Conservation (phyloP, 2,113 vertebrate genomes). For the Saguinus midas region DNA sequence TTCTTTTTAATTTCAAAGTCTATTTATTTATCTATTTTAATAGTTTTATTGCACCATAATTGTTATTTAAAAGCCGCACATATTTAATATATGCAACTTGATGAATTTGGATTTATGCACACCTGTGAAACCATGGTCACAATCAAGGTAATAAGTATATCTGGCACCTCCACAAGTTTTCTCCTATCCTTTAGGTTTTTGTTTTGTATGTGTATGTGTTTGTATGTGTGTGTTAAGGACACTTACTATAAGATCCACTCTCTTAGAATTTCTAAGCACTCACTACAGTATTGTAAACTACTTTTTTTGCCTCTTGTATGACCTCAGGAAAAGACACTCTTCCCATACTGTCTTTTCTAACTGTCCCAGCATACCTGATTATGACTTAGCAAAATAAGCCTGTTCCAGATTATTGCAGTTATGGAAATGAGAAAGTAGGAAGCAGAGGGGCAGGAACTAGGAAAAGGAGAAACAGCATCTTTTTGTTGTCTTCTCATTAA, state of each 20-base stretch:
- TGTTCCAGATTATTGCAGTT: not conserved
- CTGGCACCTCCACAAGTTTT: not conserved
- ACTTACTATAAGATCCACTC: not conserved
- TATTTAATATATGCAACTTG: not conserved
- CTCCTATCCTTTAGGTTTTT: not conserved
- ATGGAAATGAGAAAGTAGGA: not conserved
- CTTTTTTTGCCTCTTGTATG: not conserved
- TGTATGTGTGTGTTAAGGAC: not conserved
- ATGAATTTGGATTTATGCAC: not conserved
- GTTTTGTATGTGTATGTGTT: not conserved
- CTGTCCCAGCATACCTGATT: not conserved
- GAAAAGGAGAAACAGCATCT: not conserved
- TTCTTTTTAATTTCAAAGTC: not conserved
- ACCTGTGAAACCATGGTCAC: not conserved
- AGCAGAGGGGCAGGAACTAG: not conserved
- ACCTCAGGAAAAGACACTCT: not conserved
- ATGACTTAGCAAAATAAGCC: not conserved
- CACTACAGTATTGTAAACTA: not conserved
- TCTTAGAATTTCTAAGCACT: not conserved
- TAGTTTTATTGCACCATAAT: not conserved
- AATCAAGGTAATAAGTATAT: not conserved
- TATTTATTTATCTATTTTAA: not conserved
- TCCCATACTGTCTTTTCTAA: not conserved
- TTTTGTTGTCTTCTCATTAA: not conserved
- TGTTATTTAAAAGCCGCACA: not conserved